Percentiles rank a stretch among this genome's conserved stretches.
Conservation (phyloP, 2,797 vertebrate genomes). For the Astyanax mexicanus region DNA sequence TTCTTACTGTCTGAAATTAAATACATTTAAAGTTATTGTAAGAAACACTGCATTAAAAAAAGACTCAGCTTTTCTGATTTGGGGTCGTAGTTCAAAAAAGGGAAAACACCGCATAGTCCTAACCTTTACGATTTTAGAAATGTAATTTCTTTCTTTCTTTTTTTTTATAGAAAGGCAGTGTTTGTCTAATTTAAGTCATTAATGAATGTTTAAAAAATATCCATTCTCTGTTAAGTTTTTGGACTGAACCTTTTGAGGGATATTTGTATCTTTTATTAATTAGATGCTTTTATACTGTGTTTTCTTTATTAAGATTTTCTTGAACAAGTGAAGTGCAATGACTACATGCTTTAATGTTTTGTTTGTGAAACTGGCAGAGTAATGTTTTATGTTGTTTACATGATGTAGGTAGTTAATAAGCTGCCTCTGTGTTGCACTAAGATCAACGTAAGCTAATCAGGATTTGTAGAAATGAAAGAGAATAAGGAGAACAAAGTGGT, state of each 20-base stretch:
- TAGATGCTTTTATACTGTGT: slow-evolving; percentile 33
- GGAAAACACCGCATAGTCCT: not conserved
- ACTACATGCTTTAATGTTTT: slow-evolving; percentile 38
- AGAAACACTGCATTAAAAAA: no score
- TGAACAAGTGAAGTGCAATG: slow-evolving; percentile 29
- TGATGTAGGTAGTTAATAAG: slow-evolving; percentile 45
- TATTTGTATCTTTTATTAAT: slow-evolving; percentile 21
- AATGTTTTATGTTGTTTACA: slow-evolving; percentile 33
- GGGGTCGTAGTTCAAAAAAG: not conserved
- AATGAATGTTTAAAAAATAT: slow-evolving; percentile 36
- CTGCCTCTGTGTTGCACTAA: slow-evolving; percentile 60
- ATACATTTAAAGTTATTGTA: no score
- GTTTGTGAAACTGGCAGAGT: slow-evolving; percentile 34
- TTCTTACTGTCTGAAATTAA: no score
- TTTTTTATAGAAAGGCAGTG: not conserved
- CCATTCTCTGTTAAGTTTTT: slow-evolving; percentile 5
- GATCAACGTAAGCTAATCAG: slow-evolving; percentile 48
- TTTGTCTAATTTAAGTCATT: slow-evolving; percentile 7
- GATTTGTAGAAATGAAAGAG: slow-evolving; percentile 33
- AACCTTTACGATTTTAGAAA: not conserved
- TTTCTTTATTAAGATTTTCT: slow-evolving; percentile 11
- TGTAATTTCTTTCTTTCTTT: not conserved
- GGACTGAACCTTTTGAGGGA: not conserved
- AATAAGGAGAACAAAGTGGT: slow-evolving; percentile 24
- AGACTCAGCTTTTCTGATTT: no score